Evolutionary conservation across 2,113 vertebrate genomes (phyloP).

Genomic region (Semicossyphus pulcher): DNA sequence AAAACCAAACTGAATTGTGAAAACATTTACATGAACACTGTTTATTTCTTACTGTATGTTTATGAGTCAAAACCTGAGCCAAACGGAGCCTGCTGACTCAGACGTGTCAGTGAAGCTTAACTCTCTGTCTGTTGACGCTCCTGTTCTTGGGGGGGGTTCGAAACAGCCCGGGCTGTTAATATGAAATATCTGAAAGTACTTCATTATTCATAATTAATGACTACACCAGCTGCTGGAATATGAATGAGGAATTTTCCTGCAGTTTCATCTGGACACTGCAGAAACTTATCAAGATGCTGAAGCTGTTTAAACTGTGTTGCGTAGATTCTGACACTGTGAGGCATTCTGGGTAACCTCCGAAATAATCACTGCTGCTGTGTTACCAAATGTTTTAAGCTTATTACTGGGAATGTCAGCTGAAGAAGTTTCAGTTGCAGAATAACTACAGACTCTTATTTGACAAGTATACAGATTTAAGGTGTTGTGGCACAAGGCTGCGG

Average conservation of each 20-base stretch:
- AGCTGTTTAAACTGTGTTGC: constrained; percentile 34
- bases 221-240: constrained; percentile 38
- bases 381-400: constrained; percentile 29
- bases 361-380: constrained; percentile 27
- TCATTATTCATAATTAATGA: constrained; percentile 56
- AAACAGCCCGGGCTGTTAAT: constrained; percentile 15
- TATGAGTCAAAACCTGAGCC: neutral
- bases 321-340: constrained; percentile 3
- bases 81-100: constrained; percentile 15
- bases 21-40: too few relatives aligned
- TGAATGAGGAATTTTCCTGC: constrained; percentile 29
- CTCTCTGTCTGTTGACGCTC: neutral
- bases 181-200: constrained; percentile 21
- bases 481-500: neutral
- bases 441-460: constrained; percentile 12
- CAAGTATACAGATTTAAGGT: constrained; percentile 7
- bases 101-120: constrained; percentile 9
- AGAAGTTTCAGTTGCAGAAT: constrained; percentile 22
- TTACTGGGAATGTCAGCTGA: constrained; percentile 19
- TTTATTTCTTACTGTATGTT: neutral
- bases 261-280: constrained; percentile 24
- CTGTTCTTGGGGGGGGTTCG: constrained; percentile 13
- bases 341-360: constrained; percentile 5
- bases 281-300: constrained; percentile 6
- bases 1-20: too few relatives aligned